These are phyloP conservation scores for Isurus oxyrinchus DNA, from an alignment of 2,113 vertebrate genomes.

Conservation along the genomic window DNA sequence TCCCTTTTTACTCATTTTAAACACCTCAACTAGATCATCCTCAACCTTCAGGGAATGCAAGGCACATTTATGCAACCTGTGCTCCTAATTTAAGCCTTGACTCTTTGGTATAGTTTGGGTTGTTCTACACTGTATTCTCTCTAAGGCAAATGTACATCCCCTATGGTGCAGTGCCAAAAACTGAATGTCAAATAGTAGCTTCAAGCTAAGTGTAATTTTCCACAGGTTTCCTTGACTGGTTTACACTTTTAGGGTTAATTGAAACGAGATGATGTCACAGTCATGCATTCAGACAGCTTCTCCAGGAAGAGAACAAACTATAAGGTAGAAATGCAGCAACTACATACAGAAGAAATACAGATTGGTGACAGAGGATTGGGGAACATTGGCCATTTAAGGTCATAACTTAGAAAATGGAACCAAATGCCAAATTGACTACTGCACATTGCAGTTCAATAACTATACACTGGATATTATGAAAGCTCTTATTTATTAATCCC, in stretches of 20 bases:
- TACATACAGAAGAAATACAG: background rate
- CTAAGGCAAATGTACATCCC: background rate
- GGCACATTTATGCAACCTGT: background rate
- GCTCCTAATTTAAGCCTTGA: background rate
- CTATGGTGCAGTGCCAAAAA: background rate
- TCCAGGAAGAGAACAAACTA: background rate
- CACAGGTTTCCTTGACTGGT: background rate
- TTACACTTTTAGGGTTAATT: background rate
- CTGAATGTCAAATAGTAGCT: background rate
- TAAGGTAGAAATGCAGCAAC: background rate
- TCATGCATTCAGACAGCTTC: background rate
- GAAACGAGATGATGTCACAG: background rate
- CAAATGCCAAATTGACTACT: background rate
- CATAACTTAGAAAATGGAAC: background rate
- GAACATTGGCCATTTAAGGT: background rate
- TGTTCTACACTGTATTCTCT: background rate
- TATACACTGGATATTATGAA: conserved; percentile 7
- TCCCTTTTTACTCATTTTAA: background rate
- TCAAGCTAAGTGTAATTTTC: background rate
- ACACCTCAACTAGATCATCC: background rate
- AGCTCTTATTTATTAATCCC: background rate
- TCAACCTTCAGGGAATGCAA: background rate
- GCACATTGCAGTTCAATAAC: background rate
- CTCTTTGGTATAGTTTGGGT: background rate
- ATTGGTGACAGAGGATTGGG: background rate